Evolutionary conservation across 2,113 vertebrate species (phyloP).

Genomic region (Entelurus aequoreus): DNA sequence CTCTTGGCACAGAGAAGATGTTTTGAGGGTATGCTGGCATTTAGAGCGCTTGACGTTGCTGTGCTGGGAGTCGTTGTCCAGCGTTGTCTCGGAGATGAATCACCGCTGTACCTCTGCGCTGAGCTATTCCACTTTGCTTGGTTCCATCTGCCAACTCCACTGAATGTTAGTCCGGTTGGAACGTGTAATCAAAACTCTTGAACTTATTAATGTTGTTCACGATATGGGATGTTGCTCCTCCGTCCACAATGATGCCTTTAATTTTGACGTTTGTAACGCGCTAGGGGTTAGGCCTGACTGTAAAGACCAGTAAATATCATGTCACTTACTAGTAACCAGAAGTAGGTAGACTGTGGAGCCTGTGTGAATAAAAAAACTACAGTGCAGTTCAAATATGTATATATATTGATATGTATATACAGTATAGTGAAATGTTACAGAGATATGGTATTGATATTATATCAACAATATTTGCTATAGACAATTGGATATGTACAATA

Average conservation of each 20-base stretch:
- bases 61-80: neutral
- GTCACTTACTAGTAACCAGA: too few relatives aligned
- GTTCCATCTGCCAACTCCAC: conserved; percentile 2
- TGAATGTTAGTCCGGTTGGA: neutral
- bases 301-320: too few relatives aligned
- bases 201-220: neutral
- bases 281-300: too few relatives aligned
- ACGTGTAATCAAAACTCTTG: neutral
- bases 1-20: neutral
- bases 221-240: neutral
- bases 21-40: neutral
- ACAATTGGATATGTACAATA: too few relatives aligned
- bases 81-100: neutral
- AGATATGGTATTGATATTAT: too few relatives aligned
- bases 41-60: neutral
- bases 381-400: too few relatives aligned
- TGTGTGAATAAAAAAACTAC: too few relatives aligned
- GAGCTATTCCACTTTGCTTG: neutral
- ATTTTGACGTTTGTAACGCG: too few relatives aligned
- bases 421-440: too few relatives aligned
- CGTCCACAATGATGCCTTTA: neutral
- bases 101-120: neutral
- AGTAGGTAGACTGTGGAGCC: too few relatives aligned
- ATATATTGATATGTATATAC: too few relatives aligned
- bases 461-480: too few relatives aligned